Conservation (phyloP, 2,113 vertebrate genomes). For the Loxodonta africana region DNA sequence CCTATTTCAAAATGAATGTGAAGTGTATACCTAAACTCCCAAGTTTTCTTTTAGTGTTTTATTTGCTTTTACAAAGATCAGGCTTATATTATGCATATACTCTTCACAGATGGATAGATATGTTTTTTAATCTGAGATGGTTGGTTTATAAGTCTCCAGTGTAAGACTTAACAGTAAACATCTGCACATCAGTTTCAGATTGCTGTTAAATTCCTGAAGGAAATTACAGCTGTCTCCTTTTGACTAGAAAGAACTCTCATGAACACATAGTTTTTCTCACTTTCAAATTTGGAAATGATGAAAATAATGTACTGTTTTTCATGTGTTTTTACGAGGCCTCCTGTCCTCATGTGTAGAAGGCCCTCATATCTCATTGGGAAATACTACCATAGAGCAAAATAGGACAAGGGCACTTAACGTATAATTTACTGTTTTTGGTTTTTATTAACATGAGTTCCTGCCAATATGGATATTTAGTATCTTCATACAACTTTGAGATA, state of each 20-base stretch:
- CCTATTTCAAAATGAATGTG: background rate
- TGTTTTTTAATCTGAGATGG: constrained; percentile 17
- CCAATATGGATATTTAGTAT: background rate
- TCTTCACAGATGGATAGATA: background rate
- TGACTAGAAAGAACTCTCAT: background rate
- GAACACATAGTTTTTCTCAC: constrained; percentile 24
- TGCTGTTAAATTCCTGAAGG: background rate
- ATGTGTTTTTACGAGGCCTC: constrained; percentile 20
- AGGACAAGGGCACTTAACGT: background rate
- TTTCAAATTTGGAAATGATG: background rate
- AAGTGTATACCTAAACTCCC: background rate
- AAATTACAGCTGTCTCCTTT: background rate
- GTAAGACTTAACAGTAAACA: background rate
- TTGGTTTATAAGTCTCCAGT: background rate
- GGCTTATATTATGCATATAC: background rate
- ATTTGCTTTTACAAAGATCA: constrained; percentile 19
- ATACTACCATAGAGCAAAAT: background rate
- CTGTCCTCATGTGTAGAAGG: background rate
- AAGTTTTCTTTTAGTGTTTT: background rate
- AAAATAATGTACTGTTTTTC: constrained; percentile 13
- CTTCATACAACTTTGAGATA: background rate
- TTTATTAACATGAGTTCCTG: background rate
- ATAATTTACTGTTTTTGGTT: background rate
- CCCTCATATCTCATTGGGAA: background rate
- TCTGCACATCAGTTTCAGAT: constrained; percentile 32